Conservation (phyloP, 2,888 invertebrate genomes). For the Strigamia maritima region DNA sequence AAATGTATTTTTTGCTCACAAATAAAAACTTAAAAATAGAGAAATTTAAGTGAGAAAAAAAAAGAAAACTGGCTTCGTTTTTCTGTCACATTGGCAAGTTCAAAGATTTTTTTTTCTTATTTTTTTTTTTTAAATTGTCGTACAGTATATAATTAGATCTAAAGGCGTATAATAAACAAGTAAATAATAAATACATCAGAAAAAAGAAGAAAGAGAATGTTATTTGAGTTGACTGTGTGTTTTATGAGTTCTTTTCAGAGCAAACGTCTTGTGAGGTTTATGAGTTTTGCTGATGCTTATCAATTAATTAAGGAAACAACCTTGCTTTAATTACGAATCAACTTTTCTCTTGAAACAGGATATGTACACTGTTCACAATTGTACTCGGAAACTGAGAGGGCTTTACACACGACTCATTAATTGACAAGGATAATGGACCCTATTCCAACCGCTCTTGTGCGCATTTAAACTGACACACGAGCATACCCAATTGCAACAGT, state of each 20-base stretch:
- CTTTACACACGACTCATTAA: slow-evolving; percentile 25
- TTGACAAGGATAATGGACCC: slow-evolving; percentile 20
- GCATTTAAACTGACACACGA: slow-evolving; percentile 9
- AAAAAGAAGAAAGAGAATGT: background rate
- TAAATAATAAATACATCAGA: background rate
- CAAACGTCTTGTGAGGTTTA: slow-evolving; percentile 16
- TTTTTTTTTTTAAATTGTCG: background rate
- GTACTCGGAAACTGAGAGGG: slow-evolving; percentile 26
- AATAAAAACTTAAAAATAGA: background rate
- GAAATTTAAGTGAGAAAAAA: background rate
- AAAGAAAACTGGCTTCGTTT: background rate
- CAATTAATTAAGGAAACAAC: slow-evolving; percentile 28
- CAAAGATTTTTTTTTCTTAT: background rate
- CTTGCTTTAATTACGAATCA: slow-evolving; percentile 18
- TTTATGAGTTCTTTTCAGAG: slow-evolving; percentile 16
- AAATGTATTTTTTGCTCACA: background rate
- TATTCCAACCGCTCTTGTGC: background rate
- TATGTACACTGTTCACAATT: slow-evolving; percentile 17
- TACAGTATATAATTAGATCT: background rate
- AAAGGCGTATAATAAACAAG: background rate
- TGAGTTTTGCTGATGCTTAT: slow-evolving; percentile 16
- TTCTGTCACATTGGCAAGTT: background rate
- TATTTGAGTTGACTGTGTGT: slow-evolving; percentile 8
- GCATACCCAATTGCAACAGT: background rate
- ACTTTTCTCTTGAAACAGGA: slow-evolving; percentile 27